Evolutionary conservation across 2,888 invertebrate genomes (phyloP), one percentile per base, ranked within the genome.

Genomic region (Neuroscelio doddi): DNA sequence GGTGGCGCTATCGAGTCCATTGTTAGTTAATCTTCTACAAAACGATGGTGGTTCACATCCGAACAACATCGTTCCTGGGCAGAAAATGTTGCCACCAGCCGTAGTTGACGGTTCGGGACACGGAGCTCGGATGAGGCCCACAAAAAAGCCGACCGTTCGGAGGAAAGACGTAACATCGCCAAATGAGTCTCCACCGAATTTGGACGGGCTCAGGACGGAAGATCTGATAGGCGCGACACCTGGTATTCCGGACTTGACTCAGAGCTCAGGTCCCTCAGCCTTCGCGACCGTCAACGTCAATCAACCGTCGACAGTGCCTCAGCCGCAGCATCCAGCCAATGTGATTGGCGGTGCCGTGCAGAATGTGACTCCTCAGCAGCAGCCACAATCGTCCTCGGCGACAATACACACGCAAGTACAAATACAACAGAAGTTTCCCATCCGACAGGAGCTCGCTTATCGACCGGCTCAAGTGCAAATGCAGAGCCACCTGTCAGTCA

Each of bases 1-100:
- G 66, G 93, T 93, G 71, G 93, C 93, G 55, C 90, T 92, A 84
- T 95, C 91, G 70, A 96, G 96, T 80, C 97, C 97, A 15, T 86
- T 97, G 71, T 87, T 97, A 70, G 97, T 97, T 26, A 97, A 97
- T 85, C 86, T 97, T 72, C 87, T 97, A 75, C 96, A 97, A 86
- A 96, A 94, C 80, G 95, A 95, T 79, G 92, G 87, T 42, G 77
- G 80, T 30, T 76, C 87, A 64, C 86, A 83, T 64, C 76, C 81
- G 12, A 76, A 80, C 52, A 80, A 78, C 30, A 72, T 73, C 15
- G 70, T 75, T 27, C 52, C 79, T 5, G 75, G 72, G 49, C 81
- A 78, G 17, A 84, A 84, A 59, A 83, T 84, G 82, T 73, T 80
- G 47, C 82, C 83, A 10, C 82, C 83, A 7, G 77, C 79, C 10